Conservation (phyloP, 2,113 vertebrate species). For the Penelope pileata region DNA sequence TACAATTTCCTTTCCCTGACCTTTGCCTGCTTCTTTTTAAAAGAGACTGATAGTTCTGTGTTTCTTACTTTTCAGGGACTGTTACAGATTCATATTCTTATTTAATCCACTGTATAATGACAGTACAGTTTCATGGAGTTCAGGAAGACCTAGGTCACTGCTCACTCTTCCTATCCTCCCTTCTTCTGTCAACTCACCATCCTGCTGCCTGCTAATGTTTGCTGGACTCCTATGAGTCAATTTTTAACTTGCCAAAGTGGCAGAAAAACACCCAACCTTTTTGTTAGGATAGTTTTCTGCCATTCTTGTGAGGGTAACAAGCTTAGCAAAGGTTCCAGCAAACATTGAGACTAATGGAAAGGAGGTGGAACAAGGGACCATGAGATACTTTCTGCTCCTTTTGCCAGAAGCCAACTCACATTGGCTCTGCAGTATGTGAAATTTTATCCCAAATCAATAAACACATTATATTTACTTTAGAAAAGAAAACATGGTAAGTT, state of each 20-base stretch:
- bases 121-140: not conserved
- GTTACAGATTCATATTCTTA: not conserved
- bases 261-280: not conserved
- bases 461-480: not conserved
- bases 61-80: not conserved
- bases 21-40: not conserved
- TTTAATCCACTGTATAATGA: not conserved
- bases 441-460: not conserved
- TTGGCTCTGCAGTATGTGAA: not conserved
- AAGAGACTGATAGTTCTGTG: not conserved
- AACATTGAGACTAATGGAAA: not conserved
- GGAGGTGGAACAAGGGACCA: not conserved
- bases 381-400: not conserved
- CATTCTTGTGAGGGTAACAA: not conserved
- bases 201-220: not conserved
- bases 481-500: not conserved
- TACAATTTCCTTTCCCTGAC: not conserved
- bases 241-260: constrained; percentile 4
- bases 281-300: not conserved
- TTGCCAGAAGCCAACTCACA: not conserved
- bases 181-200: not conserved
- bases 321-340: constrained; percentile 6
- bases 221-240: not conserved
- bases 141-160: not conserved
- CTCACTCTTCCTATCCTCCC: not conserved